Base-by-base conservation (phyloP, 2,113 vertebrate species). In the Silurus glanis region DNA sequence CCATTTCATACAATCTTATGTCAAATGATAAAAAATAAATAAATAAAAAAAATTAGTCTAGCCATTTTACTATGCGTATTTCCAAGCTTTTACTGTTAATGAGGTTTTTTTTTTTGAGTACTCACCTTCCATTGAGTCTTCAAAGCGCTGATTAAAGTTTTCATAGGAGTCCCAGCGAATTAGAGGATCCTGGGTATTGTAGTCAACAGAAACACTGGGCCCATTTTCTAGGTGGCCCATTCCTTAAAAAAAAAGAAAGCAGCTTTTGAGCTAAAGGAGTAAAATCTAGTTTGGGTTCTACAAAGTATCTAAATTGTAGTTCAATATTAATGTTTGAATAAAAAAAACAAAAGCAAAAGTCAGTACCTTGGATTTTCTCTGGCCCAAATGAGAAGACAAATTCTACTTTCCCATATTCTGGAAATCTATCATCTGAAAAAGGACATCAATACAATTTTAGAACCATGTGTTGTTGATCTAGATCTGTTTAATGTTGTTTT, bases 81-180 rank as follows among this genome's bases (percentile, higher is more conserved):
- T 81, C 58, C 4, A 62, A 74, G 45, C 71, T 74, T 74, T 74
- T 25, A n/a, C n/a, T 25, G 74, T 55, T 25, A 13, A 78, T 37
- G 2, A 37, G 37, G n/a, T n/a, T 37, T 2, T 37, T 16, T 19
- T 71, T 49, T 12, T 83, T 2, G 9, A 7, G 83, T 89, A 92
- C 94, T 93, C 67, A 94, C 98, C 97, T 14, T 99, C 97, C 45
- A 94, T 6, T 14, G 92, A 92, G 25, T 98, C 97, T 82, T 99
- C 97, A 0, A 94, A 96, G 23, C 82, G 95, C 78, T 95, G 95
- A 64, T 93, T 97, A 91, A 99, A 96, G 93, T 98, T 97, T 91
- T 99, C 98, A 0, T 99, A 99, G 7, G 98, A 99, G 79, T 99
- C 98, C 97, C 98, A 98, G 82, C 98, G 98, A 90, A 99, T 99